These are phyloP conservation scores for Psix sp. DNA, from an alignment of 1,140 invertebrate genomes.

Conservation along the genomic window DNA sequence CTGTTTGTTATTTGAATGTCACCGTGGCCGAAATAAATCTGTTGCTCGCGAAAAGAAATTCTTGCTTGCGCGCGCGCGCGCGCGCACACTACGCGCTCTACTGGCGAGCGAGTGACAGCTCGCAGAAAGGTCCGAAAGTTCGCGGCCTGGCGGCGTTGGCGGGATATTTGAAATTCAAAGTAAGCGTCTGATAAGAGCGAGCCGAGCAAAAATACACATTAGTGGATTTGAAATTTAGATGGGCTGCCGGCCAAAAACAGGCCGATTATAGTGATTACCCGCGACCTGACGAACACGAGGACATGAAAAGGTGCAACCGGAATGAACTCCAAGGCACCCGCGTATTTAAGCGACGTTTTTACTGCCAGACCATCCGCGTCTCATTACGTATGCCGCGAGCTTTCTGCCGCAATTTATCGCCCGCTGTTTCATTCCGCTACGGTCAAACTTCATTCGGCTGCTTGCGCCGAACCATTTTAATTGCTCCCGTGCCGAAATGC, in stretches of 20 bases:
- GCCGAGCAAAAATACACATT: conserved; percentile 75
- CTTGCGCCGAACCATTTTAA: not conserved
- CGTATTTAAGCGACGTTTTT: conserved; percentile 33
- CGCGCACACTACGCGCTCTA: conserved; percentile 50
- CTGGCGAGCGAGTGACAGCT: conserved; percentile 66
- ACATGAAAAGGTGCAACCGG: conserved; percentile 31
- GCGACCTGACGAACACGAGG: conserved; percentile 43
- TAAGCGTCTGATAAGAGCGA: conserved; percentile 65
- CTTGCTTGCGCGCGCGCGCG: conserved; percentile 50
- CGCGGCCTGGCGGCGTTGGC: conserved; percentile 49
- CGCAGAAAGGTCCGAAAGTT: conserved; percentile 67
- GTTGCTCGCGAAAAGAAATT: conserved; percentile 73
- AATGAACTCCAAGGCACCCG: conserved; percentile 25
- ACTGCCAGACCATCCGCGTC: not conserved
- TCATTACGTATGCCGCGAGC: conserved; percentile 26
- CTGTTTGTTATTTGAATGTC: conserved; percentile 25
- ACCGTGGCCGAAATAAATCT: conserved; percentile 61
- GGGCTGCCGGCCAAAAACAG: conserved; percentile 51
- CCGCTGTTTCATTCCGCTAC: conserved; percentile 3
- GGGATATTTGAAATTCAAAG: conserved; percentile 75
- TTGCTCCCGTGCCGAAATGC: not conserved
- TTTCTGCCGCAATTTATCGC: conserved; percentile 11
- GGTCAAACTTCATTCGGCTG: conserved; percentile 5
- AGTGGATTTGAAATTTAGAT: conserved; percentile 76
- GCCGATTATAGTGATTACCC: conserved; percentile 55